These are phyloP conservation scores for Prunella fulvescens DNA, from an alignment of 2,113 vertebrate genomes.

Conservation along the genomic window DNA sequence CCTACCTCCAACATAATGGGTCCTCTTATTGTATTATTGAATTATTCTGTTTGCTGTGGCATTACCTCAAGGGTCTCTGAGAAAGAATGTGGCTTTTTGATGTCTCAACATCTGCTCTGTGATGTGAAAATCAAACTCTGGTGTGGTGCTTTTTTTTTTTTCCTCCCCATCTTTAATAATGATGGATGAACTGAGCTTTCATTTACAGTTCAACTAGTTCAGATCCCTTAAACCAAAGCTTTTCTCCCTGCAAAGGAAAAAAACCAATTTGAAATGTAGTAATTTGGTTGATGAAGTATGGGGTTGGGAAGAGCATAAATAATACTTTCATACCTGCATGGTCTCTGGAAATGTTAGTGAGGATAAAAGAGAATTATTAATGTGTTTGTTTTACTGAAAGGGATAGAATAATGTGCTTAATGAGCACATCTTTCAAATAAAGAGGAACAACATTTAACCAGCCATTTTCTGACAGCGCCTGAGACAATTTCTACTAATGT, in stretches of 20 bases:
- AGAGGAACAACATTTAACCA: not conserved
- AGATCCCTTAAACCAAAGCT: not conserved
- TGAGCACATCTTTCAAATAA: not conserved
- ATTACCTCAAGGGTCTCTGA: not conserved
- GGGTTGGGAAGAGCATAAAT: not conserved
- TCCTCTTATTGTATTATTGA: not conserved
- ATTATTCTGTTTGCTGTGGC: not conserved
- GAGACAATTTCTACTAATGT: not conserved
- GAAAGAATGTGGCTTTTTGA: not conserved
- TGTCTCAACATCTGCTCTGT: not conserved
- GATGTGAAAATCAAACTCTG: not conserved
- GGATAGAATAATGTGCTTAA: not conserved
- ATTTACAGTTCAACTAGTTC: not conserved
- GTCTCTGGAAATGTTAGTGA: not conserved
- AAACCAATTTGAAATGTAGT: not conserved
- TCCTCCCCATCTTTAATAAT: not conserved
- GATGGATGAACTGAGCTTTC: not conserved
- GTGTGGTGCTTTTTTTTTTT: not conserved
- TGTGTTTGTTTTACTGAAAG: constrained; percentile 10
- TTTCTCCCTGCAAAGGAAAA: not conserved
- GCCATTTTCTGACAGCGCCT: not conserved
- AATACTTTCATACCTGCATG: not conserved
- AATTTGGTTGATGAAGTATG: not conserved
- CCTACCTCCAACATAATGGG: not conserved
- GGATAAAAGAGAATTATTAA: not conserved